Base-by-base conservation (phyloP, 1,140 invertebrate species). In the Copidosoma floridanum region DNA sequence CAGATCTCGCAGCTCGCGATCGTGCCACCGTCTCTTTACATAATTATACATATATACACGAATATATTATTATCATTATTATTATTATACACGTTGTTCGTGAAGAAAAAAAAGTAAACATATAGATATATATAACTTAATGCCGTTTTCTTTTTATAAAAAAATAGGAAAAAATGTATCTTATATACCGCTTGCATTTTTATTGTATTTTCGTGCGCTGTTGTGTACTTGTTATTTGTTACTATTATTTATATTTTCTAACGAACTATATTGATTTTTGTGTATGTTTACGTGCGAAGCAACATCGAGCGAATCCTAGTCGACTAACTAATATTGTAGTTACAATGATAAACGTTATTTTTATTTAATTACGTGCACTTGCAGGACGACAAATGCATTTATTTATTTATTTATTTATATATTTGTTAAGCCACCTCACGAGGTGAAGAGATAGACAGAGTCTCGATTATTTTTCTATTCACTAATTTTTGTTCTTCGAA, bases 1-100 rank as follows among this genome's bases (percentile, higher is more conserved):
- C 63, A 65, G 67, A 40, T 58, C 53, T 64, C 50, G 57, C 64
- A 65, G 43, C 48, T 14, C 58, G 27, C 27, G 35, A 53, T 41
- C 29, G 35, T 32, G 43, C 54, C 50, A 51, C 47, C 38, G 20
- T n/a, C n/a, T n/a, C n/a, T n/a, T n/a, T n/a, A n/a, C n/a, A n/a
- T n/a, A n/a, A n/a, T n/a, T n/a, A n/a, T n/a, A n/a, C n/a, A n/a
- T n/a, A n/a, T n/a, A n/a, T n/a, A n/a, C n/a, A n/a, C n/a, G n/a
- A n/a, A n/a, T n/a, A n/a, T n/a, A n/a, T n/a, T n/a, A n/a, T n/a
- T n/a, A n/a, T n/a, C n/a, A n/a, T n/a, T n/a, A n/a, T n/a, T n/a
- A n/a, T n/a, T n/a, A n/a, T n/a, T n/a, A n/a, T n/a, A n/a, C n/a
- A n/a, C n/a, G n/a, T n/a, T n/a, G n/a, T n/a, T n/a, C n/a, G n/a